Evolutionary conservation across 1,140 invertebrate species (phyloP), one percentile per base, ranked within the genome.

Genomic region (Globodera rostochiensis): DNA sequence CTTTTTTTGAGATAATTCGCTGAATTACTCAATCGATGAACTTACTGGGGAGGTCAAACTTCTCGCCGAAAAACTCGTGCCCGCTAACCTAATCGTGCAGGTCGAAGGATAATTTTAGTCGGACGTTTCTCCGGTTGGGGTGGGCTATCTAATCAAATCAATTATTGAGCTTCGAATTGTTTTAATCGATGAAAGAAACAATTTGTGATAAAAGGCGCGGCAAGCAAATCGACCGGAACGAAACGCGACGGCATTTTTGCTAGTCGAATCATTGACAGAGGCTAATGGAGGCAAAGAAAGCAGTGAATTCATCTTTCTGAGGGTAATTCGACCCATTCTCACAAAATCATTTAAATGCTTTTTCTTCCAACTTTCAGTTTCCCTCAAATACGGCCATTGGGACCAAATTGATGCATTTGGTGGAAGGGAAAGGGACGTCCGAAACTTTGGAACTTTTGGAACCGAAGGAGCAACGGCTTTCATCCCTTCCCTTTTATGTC

Each of bases 141-240:
- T 49, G 25, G 36, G 50, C 25, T 60, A 19, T 13, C 11, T 0
- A 7, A 36, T 36, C 36, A 36, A 36, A 36, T 36, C 36, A 36
- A 36, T 36, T 36, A 36, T 0, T 36, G 36, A 1, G 36, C 36
- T 36, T 36, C 36, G 36, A 36, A 36, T 36, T 36, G 36, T 36
- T 36, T 36, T 36, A 36, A 36, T 36, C 36, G 36, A 36, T 36
- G 36, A 36, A 36, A 36, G 36, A 36, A 25, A 25, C 25, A 25
- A 36, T 36, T 36, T 36, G 36, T 11, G 36, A 45, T 66, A 19
- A 77, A 6, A 79, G 77, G 77, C 77, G 9, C 15, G 45, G 15
- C 77, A 79, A 80, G 6, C 13, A 50, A 79, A 79, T 47, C 76
- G 76, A 25, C 13, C 45, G 11, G 78, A 79, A 45, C 21, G 73